Conservation (phyloP, 1,140 invertebrate species). For the Metaphire vulgaris region DNA sequence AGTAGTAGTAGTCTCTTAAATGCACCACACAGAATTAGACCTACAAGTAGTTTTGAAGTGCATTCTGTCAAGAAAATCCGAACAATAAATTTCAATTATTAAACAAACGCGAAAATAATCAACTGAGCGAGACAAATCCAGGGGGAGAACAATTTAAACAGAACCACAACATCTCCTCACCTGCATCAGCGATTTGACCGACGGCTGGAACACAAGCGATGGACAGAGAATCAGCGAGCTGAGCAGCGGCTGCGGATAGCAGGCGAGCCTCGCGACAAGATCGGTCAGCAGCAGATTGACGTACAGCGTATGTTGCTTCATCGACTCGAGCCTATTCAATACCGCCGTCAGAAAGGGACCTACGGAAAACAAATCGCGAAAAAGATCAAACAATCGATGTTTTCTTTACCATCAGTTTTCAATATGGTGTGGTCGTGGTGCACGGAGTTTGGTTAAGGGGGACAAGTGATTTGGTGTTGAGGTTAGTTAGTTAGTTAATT, state of each 20-base stretch:
- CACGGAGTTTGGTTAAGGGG: no score
- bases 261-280: slow-evolving; percentile 73
- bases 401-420: no score
- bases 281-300: slow-evolving; percentile 83
- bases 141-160: neutral
- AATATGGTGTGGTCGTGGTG: no score
- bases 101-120: no score
- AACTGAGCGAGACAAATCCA: no score
- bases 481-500: no score
- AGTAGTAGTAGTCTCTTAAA: no score
- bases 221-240: slow-evolving; percentile 80
- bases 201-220: slow-evolving; percentile 76
- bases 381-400: no score
- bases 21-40: no score
- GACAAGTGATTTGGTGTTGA: no score
- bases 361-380: slow-evolving; percentile 26
- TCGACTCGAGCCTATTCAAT: slow-evolving; percentile 74
- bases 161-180: slow-evolving; percentile 51
- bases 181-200: slow-evolving; percentile 84
- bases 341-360: slow-evolving; percentile 78
- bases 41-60: no score
- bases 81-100: neutral
- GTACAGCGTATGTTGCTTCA: slow-evolving; percentile 76
- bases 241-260: slow-evolving; percentile 78
- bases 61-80: neutral